phyloP scores from a whole-genome alignment of 2,113 vertebrate species.

The Cariama cristata region DNA sequence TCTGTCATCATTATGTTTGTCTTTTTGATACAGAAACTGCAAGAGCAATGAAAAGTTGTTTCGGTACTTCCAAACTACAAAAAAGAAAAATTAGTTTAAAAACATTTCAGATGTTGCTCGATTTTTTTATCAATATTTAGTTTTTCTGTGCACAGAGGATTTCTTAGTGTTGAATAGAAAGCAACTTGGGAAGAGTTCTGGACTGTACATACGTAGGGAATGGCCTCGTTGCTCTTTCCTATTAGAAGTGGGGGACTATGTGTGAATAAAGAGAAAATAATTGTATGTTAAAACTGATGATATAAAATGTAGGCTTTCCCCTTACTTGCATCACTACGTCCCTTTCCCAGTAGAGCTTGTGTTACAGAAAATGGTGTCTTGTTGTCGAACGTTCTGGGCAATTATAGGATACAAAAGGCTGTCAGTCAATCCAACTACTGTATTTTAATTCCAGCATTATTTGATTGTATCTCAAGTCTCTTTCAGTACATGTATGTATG shows the following conservation, averaged over 20 bases:
- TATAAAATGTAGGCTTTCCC: neutral
- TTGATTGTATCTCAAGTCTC: neutral
- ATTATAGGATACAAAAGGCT: neutral
- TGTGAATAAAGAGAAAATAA: neutral
- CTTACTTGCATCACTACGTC: fast-evolving
- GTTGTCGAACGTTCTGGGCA: fast-evolving
- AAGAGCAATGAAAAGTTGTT: neutral
- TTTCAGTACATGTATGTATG: neutral
- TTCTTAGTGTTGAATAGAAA: neutral
- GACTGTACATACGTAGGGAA: fast-evolving
- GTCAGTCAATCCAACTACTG: fast-evolving
- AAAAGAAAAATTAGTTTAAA: neutral
- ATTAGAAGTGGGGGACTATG: neutral
- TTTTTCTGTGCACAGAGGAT: neutral
- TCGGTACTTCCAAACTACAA: neutral
- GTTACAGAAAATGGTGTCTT: neutral
- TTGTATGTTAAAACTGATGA: neutral
- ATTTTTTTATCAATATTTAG: neutral
- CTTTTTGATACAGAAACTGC: neutral
- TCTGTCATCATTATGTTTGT: neutral
- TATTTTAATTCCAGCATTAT: neutral
- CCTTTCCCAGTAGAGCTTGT: neutral
- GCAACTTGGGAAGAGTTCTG: neutral
- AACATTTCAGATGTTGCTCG: neutral
- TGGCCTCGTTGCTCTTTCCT: neutral